Evolutionary conservation across 2,888 invertebrate genomes (phyloP).

Genomic region (Tillus elongatus): DNA sequence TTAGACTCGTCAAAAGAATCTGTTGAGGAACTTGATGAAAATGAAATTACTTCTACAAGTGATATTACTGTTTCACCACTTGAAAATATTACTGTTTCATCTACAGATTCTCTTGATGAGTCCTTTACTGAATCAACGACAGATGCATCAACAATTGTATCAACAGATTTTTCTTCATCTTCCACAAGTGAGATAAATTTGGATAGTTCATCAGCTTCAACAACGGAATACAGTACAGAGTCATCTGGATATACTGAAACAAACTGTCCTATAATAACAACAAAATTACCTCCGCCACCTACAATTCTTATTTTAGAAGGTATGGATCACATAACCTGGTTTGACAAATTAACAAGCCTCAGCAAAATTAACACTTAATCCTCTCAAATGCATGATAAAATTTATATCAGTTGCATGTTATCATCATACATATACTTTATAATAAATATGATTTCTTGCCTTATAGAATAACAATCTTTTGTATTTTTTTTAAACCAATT

Average conservation of each 20-base stretch:
- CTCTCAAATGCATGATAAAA: too few species aligned
- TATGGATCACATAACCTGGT: constrained; percentile 39
- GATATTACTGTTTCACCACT: neutral
- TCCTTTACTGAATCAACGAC: too few species aligned
- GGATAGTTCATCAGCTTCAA: neutral
- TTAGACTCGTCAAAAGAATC: constrained; percentile 41
- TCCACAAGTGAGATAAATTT: constrained; percentile 9
- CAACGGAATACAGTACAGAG: too few species aligned
- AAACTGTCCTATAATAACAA: constrained; percentile 39
- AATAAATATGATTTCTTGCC: too few species aligned
- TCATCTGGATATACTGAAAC: constrained; percentile 20
- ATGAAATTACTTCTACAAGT: neutral
- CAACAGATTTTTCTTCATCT: too few species aligned
- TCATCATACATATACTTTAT: too few species aligned
- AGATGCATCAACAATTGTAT: too few species aligned
- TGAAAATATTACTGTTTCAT: neutral
- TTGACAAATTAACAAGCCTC: constrained; percentile 23
- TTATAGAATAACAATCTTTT: too few species aligned
- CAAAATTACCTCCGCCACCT: constrained; percentile 54
- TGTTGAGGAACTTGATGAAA: neutral
- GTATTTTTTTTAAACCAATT: too few species aligned
- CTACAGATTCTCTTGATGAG: neutral
- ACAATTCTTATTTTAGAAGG: constrained; percentile 80
- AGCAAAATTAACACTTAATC: too few species aligned
- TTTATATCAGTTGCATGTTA: too few species aligned